Percentiles rank a stretch among this genome's conserved stretches.
phyloP scores from a whole-genome alignment of 2,888 invertebrate species.

The Erebia palarica region DNA sequence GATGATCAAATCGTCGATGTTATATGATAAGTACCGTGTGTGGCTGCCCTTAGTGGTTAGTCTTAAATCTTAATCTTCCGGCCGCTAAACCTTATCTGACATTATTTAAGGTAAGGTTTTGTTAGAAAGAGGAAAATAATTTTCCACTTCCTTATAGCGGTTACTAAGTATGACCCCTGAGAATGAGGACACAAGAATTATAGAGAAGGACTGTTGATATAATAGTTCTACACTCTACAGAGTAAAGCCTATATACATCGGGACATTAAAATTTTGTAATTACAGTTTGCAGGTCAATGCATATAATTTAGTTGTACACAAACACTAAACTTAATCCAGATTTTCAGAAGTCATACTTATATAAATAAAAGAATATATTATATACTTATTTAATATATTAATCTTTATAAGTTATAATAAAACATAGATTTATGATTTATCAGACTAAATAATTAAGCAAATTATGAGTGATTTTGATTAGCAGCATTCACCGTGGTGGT shows the following conservation, averaged over 20 bases:
- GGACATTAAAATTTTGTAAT: too few species aligned
- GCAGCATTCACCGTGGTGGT: slow-evolving; percentile 11
- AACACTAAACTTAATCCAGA: neutral
- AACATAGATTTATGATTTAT: neutral
- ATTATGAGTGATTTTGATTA: slow-evolving; percentile 13
- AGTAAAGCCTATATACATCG: neutral
- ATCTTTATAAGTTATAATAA: neutral
- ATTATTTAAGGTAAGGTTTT: neutral
- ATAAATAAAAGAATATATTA: neutral
- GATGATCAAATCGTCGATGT: neutral
- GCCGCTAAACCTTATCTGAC: neutral
- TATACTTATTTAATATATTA: neutral
- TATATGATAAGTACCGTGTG: neutral
- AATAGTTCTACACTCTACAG: neutral
- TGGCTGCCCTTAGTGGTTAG: slow-evolving; percentile 11
- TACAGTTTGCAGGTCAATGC: too few species aligned
- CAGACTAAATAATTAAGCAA: neutral
- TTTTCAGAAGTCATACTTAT: neutral
- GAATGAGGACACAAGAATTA: neutral
- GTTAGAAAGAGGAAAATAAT: slow-evolving; percentile 14
- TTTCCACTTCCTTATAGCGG: slow-evolving; percentile 8
- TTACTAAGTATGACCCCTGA: slow-evolving; percentile 6
- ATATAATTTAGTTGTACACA: too few species aligned
- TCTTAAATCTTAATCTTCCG: slow-evolving; percentile 1
- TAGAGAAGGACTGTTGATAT: neutral